These are phyloP conservation scores for Chanos chanos DNA, from an alignment of 2,797 vertebrate species.

Conservation along the genomic window DNA sequence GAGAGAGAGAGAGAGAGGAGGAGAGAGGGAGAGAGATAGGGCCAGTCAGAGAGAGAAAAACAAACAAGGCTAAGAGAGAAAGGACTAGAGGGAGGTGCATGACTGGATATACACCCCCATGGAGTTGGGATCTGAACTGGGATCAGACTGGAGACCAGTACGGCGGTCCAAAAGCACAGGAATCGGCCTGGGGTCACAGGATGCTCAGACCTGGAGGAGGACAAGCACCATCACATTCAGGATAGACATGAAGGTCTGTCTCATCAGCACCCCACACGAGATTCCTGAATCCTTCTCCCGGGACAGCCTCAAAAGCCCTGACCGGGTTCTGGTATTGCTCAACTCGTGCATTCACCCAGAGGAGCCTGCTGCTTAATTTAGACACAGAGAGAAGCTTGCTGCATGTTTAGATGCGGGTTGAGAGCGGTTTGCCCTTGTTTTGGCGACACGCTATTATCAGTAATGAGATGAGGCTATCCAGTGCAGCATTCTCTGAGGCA, in stretches of 20 bases:
- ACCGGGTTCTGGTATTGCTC: too few relatives aligned
- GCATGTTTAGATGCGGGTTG: too few relatives aligned
- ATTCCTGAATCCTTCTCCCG: not conserved
- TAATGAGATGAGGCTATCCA: not conserved
- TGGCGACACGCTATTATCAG: too few relatives aligned
- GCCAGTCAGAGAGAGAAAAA: not conserved
- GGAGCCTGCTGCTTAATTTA: too few relatives aligned
- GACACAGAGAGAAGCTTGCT: too few relatives aligned
- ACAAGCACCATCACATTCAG: constrained; percentile 43
- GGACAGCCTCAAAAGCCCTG: too few relatives aligned
- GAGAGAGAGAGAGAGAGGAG: constrained; percentile 7
- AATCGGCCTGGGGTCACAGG: not conserved
- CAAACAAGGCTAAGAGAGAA: constrained; percentile 5
- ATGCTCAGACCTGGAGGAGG: constrained; percentile 36
- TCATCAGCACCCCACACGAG: constrained; percentile 1
- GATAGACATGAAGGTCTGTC: constrained; percentile 49
- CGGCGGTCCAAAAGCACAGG: constrained; percentile 1
- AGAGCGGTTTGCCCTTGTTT: too few relatives aligned
- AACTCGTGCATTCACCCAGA: too few relatives aligned
- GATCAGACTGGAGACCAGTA: not conserved
- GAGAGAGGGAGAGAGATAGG: constrained; percentile 3
- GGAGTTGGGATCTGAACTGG: not conserved
- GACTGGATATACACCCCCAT: constrained; percentile 9
- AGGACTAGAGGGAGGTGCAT: not conserved
- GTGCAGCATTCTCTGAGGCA: constrained; percentile 2